These are phyloP conservation scores for Rhombomys opimus DNA, from an alignment of 2,113 vertebrate genomes.

Conservation along the genomic window DNA sequence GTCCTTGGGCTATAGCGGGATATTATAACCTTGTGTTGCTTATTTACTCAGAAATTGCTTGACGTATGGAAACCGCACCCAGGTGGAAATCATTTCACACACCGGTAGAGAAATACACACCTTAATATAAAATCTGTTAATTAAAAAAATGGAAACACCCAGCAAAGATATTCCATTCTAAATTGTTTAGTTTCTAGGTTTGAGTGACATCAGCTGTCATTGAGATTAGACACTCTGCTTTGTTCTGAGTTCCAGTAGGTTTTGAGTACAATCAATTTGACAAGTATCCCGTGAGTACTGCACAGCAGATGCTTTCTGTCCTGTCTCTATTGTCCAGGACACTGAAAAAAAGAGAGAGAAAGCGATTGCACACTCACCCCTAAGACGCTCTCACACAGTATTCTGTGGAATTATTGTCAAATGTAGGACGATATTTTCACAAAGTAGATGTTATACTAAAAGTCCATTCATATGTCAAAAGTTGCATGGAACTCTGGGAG, in stretches of 20 bases:
- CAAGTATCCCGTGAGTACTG: constrained; percentile 73
- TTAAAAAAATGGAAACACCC: constrained; percentile 82
- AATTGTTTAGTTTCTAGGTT: constrained; percentile 77
- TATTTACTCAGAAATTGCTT: constrained; percentile 77
- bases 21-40: constrained; percentile 77
- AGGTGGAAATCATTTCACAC: constrained; percentile 77
- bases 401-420: constrained; percentile 80
- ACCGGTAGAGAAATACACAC: constrained; percentile 79
- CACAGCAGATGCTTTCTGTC: constrained; percentile 77
- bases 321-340: constrained; percentile 59
- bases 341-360: constrained; percentile 68
- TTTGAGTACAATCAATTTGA: constrained; percentile 80
- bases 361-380: constrained; percentile 79
- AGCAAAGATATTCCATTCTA: constrained; percentile 79
- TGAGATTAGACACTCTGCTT: constrained; percentile 77
- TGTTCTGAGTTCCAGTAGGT: constrained; percentile 64
- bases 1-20: constrained; percentile 78
- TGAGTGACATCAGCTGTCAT: constrained; percentile 72
- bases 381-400: constrained; percentile 53
- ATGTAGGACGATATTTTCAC: constrained; percentile 55
- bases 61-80: constrained; percentile 79
- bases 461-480: constrained; percentile 13
- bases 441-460: constrained; percentile 65
- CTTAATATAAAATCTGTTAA: constrained; percentile 84
- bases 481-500: not conserved